phyloP scores from a whole-genome alignment of 2,888 invertebrate genomes.

The Scaptomyza cyrtandrae region DNA sequence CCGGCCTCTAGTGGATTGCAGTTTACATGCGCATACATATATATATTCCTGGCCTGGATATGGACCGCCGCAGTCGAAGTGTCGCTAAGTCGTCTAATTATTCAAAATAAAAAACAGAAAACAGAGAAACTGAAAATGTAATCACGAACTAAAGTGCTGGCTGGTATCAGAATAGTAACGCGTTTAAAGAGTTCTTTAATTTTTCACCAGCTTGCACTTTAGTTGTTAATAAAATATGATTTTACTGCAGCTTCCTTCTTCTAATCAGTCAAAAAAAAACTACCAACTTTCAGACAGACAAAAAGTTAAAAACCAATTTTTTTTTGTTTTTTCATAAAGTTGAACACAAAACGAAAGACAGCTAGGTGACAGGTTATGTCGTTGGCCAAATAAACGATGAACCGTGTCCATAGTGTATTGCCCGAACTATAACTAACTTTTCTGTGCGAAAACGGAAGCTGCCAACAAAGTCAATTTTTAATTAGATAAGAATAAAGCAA shows the following conservation, averaged over 20 bases:
- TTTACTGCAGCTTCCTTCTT: too few species aligned
- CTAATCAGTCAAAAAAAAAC: too few species aligned
- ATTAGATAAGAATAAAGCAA: constrained; percentile 10
- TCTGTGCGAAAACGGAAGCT: neutral
- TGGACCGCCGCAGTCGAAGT: neutral
- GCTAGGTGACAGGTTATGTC: neutral
- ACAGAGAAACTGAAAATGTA: neutral
- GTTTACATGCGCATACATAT: constrained; percentile 16
- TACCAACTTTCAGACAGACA: neutral
- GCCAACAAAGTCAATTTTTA: constrained; percentile 19
- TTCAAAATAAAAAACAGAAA: constrained; percentile 24
- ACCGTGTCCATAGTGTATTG: neutral
- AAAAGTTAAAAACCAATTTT: neutral
- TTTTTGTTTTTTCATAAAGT: neutral
- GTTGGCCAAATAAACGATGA: neutral
- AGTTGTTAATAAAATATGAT: too few species aligned
- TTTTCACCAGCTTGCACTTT: too few species aligned
- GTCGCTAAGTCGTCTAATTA: constrained; percentile 34
- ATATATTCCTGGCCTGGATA: constrained; percentile 21
- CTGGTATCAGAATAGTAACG: neutral
- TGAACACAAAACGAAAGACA: neutral
- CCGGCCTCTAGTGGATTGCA: constrained; percentile 17
- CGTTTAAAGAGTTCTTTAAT: neutral
- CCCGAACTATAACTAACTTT: neutral
- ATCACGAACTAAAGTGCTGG: neutral